These are phyloP conservation scores for Nomada flava DNA, from an alignment of 2,888 invertebrate genomes.

Conservation along the genomic window DNA sequence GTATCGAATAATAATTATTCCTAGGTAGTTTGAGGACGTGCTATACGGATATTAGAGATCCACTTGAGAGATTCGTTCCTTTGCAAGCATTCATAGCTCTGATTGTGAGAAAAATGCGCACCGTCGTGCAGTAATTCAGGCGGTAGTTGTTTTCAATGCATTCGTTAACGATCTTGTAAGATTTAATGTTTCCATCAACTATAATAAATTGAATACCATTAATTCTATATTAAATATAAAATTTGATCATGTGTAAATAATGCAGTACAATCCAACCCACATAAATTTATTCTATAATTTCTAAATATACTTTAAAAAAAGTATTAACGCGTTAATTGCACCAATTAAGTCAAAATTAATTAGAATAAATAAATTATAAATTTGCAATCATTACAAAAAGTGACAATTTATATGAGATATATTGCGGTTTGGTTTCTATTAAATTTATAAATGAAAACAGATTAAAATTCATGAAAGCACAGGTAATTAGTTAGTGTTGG, in stretches of 20 bases:
- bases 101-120: neutral
- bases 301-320: neutral
- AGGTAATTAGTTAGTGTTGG: too few relatives aligned
- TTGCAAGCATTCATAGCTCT: slow-evolving; percentile 10
- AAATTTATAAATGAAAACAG: too few relatives aligned
- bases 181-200: neutral
- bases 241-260: neutral
- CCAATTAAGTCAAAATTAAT: neutral
- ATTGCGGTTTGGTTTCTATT: too few relatives aligned
- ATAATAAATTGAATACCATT: neutral
- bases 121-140: neutral
- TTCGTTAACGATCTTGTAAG: neutral
- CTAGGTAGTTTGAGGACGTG: neutral
- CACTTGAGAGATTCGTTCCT: slow-evolving; percentile 9
- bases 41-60: neutral
- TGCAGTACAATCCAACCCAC: neutral
- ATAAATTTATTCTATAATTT: neutral
- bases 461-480: too few relatives aligned
- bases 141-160: neutral
- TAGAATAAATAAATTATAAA: neutral
- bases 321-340: neutral
- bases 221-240: slow-evolving; percentile 11
- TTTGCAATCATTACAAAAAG: neutral
- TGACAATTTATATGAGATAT: neutral
- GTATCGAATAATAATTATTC: neutral